Evolutionary conservation across 1,140 invertebrate species (phyloP).

Genomic region (Medauroidea extradentata): DNA sequence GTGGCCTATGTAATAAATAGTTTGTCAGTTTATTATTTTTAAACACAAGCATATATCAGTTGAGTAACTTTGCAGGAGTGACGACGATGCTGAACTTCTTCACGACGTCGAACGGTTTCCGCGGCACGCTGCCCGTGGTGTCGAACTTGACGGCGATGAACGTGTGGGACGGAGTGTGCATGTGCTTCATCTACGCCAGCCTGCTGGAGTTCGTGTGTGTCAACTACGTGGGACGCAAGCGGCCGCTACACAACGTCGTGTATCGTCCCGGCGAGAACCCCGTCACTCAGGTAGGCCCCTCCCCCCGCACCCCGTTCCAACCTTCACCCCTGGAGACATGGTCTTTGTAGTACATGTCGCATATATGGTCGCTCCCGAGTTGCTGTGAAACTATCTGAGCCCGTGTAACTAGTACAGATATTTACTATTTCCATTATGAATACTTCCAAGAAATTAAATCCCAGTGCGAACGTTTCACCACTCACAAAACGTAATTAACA

Average conservation of each 20-base stretch:
- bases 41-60: too few species aligned
- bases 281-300: conserved; percentile 73
- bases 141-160: conserved; percentile 94
- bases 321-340: conserved; percentile 76
- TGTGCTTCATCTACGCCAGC: conserved; percentile 94
- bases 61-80: conserved; percentile 79
- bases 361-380: too few species aligned
- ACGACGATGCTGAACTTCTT: conserved; percentile 98
- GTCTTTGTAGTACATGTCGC: too few species aligned
- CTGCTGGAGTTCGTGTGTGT: conserved; percentile 91
- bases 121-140: conserved; percentile 85
- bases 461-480: too few species aligned
- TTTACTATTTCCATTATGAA: too few species aligned
- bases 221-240: conserved; percentile 89
- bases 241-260: conserved; percentile 81
- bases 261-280: conserved; percentile 86
- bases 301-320: conserved; percentile 57
- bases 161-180: conserved; percentile 92
- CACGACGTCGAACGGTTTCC: conserved; percentile 87
- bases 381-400: too few species aligned
- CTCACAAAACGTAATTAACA: too few species aligned
- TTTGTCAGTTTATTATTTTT: too few species aligned
- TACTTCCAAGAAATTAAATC: too few species aligned
- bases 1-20: too few species aligned
- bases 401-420: too few species aligned